These are phyloP conservation scores for Anthopleura sola DNA, from an alignment of 64 coral and sea anemone genomes.

Conservation along the genomic window DNA sequence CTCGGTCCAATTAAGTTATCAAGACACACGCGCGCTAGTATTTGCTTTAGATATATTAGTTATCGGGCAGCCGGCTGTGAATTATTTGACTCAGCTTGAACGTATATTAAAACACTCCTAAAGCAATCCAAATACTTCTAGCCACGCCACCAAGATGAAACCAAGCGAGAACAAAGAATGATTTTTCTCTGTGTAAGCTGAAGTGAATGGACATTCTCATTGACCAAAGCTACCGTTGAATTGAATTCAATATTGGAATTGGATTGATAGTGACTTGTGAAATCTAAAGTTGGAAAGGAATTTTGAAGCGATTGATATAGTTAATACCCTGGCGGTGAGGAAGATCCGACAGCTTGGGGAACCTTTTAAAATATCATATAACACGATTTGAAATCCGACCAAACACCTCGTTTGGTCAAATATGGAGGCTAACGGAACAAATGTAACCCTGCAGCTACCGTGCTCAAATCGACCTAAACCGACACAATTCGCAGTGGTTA, in stretches of 20 bases:
- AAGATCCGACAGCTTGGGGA: not conserved
- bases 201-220: not conserved
- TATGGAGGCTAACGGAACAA: not conserved
- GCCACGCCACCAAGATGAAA: not conserved
- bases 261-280: not conserved
- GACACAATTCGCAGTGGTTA: not conserved
- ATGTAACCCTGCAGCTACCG: not conserved
- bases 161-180: not conserved
- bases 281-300: not conserved
- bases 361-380: not conserved
- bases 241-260: not conserved
- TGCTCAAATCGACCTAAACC: not conserved
- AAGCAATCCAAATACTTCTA: not conserved
- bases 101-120: not conserved
- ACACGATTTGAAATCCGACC: not conserved
- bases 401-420: not conserved
- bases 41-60: conserved; percentile 23
- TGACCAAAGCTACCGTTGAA: not conserved
- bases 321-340: not conserved
- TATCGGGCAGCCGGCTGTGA: not conserved
- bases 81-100: not conserved
- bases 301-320: not conserved
- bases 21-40: not conserved
- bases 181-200: not conserved
- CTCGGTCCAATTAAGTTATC: conserved; percentile 1